Evolutionary conservation across 2,888 invertebrate species (phyloP).

Genomic region (Osedax frankpressi): DNA sequence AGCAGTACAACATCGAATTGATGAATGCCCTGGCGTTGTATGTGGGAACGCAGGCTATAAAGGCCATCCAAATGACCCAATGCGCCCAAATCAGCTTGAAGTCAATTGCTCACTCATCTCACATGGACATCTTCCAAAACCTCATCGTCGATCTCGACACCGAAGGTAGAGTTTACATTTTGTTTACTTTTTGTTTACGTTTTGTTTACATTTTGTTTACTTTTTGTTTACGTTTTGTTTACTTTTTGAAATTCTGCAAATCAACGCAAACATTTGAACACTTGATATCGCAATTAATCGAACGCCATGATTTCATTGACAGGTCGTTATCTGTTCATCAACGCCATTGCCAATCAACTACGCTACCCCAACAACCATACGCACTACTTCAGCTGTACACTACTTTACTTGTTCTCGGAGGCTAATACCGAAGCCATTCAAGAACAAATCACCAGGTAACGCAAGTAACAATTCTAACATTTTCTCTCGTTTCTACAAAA

Average conservation of each 20-base stretch:
- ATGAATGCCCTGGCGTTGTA: slow-evolving; percentile 95
- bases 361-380: slow-evolving; percentile 99
- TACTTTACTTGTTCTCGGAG: slow-evolving; percentile 90
- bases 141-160: slow-evolving; percentile 92
- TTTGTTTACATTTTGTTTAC: too few species aligned
- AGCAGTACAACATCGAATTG: slow-evolving; percentile 81
- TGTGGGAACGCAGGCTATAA: slow-evolving; percentile 91
- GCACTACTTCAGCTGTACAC: slow-evolving; percentile 95
- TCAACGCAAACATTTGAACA: too few species aligned
- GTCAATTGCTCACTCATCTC: slow-evolving; percentile 86
- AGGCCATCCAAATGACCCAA: slow-evolving; percentile 74
- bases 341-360: slow-evolving; percentile 94
- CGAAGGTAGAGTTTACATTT: slow-evolving; percentile 75
- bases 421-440: slow-evolving; percentile 93
- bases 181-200: too few species aligned
- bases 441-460: slow-evolving; percentile 75
- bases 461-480: too few species aligned
- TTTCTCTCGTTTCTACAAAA: too few species aligned
- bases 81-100: slow-evolving; percentile 77
- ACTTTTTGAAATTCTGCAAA: too few species aligned
- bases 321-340: slow-evolving; percentile 81
- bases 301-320: too few species aligned
- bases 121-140: slow-evolving; percentile 99
- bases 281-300: too few species aligned
- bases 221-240: too few species aligned